Conservation (phyloP, 2,113 vertebrate species). For the Heterochromis multidens region DNA sequence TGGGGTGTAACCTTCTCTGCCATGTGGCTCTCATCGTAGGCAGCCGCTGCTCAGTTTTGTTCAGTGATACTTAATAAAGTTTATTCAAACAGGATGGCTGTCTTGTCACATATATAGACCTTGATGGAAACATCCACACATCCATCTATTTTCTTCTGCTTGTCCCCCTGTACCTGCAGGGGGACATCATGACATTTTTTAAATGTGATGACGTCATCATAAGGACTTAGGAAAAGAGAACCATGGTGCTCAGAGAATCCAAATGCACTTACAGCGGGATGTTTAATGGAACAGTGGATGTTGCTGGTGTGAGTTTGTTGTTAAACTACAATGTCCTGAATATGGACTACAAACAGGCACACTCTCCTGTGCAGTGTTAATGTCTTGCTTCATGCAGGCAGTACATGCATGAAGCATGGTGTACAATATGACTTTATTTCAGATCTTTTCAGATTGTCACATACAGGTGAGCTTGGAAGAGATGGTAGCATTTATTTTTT, state of each 20-base stretch:
- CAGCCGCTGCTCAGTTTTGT: too few species aligned
- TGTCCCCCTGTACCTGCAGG: too few species aligned
- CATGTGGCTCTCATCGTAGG: too few species aligned
- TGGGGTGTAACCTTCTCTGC: too few species aligned
- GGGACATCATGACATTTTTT: neutral
- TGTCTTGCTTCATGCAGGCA: neutral
- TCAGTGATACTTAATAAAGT: neutral
- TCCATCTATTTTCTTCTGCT: too few species aligned
- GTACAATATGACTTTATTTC: neutral
- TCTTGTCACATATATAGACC: too few species aligned
- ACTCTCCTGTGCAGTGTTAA: neutral
- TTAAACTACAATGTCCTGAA: neutral
- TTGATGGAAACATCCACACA: too few species aligned
- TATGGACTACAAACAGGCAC: neutral
- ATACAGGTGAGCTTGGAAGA: neutral
- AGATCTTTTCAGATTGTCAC: too few species aligned
- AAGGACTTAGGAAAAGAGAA: neutral
- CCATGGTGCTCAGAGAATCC: too few species aligned
- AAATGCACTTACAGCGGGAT: neutral
- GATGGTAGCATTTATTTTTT: neutral
- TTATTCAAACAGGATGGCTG: too few species aligned
- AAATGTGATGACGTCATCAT: neutral
- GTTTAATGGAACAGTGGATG: neutral
- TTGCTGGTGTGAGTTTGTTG: neutral
- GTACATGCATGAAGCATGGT: neutral